These are phyloP conservation scores for Sebastes glaucus DNA, from an alignment of 2,797 vertebrate genomes.

Conservation along the genomic window DNA sequence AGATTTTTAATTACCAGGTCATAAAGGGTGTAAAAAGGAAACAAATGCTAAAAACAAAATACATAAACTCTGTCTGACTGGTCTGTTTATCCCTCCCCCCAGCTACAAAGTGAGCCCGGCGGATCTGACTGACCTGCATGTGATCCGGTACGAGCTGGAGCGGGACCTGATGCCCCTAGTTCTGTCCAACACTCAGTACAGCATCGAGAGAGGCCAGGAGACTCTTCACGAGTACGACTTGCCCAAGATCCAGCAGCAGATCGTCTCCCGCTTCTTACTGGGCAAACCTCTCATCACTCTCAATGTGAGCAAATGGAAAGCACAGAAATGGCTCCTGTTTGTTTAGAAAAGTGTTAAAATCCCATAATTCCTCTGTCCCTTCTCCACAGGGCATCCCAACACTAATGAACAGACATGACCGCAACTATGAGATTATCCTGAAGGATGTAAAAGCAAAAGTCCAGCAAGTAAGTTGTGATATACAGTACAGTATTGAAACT, in stretches of 20 bases:
- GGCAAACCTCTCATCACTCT: slow-evolving; percentile 91
- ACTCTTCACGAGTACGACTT: slow-evolving; percentile 89
- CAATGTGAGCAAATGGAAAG: slow-evolving; percentile 75
- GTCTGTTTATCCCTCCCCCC: slow-evolving; percentile 5
- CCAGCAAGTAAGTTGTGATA: slow-evolving; percentile 82
- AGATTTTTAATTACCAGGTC: neutral
- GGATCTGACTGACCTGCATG: slow-evolving; percentile 90
- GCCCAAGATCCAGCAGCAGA: slow-evolving; percentile 91
- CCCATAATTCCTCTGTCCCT: neutral
- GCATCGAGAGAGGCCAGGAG: slow-evolving; percentile 88
- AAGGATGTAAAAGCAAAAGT: slow-evolving; percentile 86
- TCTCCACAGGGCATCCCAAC: slow-evolving; percentile 90
- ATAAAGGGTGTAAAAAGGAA: neutral
- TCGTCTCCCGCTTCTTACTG: slow-evolving; percentile 89
- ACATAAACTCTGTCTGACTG: neutral
- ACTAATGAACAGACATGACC: slow-evolving; percentile 88
- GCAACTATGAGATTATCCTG: slow-evolving; percentile 92
- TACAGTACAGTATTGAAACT: neutral
- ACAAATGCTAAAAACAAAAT: neutral
- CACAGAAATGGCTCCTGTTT: neutral
- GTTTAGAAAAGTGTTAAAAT: neutral
- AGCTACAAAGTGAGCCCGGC: slow-evolving; percentile 90
- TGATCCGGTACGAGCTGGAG: slow-evolving; percentile 91
- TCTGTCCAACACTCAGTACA: slow-evolving; percentile 94
- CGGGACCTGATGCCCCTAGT: slow-evolving; percentile 91